A percentile compares a stretch with the other conserved stretches of the same genome.
phyloP scores from a whole-genome alignment of 2,888 invertebrate species.

The Alsophila aescularia region DNA sequence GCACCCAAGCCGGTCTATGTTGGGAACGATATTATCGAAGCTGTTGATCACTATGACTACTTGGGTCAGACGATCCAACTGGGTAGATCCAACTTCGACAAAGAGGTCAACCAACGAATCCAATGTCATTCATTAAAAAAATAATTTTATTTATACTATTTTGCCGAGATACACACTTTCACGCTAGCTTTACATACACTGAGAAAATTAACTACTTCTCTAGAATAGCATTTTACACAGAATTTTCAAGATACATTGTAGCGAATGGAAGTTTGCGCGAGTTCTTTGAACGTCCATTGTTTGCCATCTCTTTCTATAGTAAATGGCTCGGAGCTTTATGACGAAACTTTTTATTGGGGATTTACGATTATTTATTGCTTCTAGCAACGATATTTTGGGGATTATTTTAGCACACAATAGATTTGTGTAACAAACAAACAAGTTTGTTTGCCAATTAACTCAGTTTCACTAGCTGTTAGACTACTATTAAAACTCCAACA shows the following conservation, averaged over 20 bases:
- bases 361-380: conserved; percentile 9
- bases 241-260: conserved; percentile 8
- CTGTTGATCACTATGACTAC: too few species aligned
- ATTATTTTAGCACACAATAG: not conserved
- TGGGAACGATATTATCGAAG: too few species aligned
- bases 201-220: conserved; percentile 5
- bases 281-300: conserved; percentile 16
- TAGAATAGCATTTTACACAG: conserved; percentile 1
- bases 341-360: conserved; percentile 16
- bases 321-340: conserved; percentile 18
- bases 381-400: conserved; percentile 1
- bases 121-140: too few species aligned
- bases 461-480: not conserved
- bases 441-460: not conserved
- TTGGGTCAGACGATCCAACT: too few species aligned
- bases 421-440: conserved; percentile 1
- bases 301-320: conserved; percentile 18
- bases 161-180: not conserved
- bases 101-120: too few species aligned
- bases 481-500: not conserved
- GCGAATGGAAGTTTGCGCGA: conserved; percentile 11
- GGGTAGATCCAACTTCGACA: too few species aligned
- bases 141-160: not conserved
- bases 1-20: too few species aligned
- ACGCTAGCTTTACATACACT: not conserved